Evolutionary conservation across 2,888 invertebrate genomes (phyloP).

Genomic region (Idaea straminata): DNA sequence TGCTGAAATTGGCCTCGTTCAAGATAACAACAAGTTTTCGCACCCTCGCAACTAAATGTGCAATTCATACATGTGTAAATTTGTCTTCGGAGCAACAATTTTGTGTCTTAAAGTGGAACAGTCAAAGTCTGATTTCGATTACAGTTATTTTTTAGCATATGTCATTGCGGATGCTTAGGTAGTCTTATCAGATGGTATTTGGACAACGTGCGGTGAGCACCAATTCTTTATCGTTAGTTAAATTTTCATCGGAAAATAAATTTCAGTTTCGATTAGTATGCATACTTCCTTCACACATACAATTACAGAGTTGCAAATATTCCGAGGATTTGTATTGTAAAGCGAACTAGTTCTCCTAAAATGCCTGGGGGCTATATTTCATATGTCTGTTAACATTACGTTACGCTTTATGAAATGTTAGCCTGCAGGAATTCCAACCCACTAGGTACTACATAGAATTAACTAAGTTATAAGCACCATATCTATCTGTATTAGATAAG

Average conservation of each 20-base stretch:
- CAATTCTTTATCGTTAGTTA: slow-evolving; percentile 53
- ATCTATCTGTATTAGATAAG: neutral
- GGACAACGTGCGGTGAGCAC: slow-evolving; percentile 58
- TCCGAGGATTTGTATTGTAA: neutral
- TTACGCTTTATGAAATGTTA: neutral
- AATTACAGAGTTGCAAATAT: neutral
- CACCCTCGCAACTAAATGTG: slow-evolving; percentile 78
- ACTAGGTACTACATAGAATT: neutral
- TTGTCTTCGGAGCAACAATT: slow-evolving; percentile 26
- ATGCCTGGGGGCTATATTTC: neutral
- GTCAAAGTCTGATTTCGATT: slow-evolving; percentile 29
- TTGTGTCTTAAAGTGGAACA: slow-evolving; percentile 26
- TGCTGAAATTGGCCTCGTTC: slow-evolving; percentile 78
- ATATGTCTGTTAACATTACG: neutral
- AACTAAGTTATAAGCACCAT: neutral
- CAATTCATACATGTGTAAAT: slow-evolving; percentile 76
- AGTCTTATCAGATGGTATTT: slow-evolving; percentile 63
- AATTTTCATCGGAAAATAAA: slow-evolving; percentile 30
- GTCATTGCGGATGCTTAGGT: slow-evolving; percentile 62
- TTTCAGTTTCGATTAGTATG: slow-evolving; percentile 19
- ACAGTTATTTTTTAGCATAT: slow-evolving; percentile 50
- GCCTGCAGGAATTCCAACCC: neutral
- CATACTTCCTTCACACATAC: neutral
- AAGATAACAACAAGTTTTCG: slow-evolving; percentile 80
- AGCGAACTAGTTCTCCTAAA: neutral